These are phyloP conservation scores for Piscicola geometra DNA, from an alignment of 2,888 invertebrate genomes.

Conservation along the genomic window DNA sequence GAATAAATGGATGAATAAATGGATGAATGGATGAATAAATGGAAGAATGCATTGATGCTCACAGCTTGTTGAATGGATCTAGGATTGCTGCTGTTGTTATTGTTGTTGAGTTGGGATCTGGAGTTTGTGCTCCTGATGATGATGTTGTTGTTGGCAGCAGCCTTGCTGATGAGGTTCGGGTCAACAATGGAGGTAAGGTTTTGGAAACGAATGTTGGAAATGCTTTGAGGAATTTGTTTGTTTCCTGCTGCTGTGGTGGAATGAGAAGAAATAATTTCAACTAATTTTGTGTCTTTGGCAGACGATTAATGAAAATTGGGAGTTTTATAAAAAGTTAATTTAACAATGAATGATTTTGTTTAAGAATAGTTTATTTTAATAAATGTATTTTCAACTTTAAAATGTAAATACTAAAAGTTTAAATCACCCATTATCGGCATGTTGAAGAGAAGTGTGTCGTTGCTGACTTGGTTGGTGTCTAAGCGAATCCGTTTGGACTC, in stretches of 20 bases:
- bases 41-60: background rate
- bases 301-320: background rate
- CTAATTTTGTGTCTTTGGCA: background rate
- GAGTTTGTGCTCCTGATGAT: background rate
- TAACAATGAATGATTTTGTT: too few relatives aligned
- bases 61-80: background rate
- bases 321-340: too few relatives aligned
- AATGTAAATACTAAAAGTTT: too few relatives aligned
- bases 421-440: background rate
- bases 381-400: too few relatives aligned
- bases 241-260: background rate
- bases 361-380: too few relatives aligned
- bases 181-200: background rate
- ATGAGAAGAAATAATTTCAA: background rate
- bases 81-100: too few relatives aligned
- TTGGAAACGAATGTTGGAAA: background rate
- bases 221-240: background rate
- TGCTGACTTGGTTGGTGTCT: constrained; percentile 4
- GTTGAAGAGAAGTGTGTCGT: constrained; percentile 14
- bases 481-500: constrained; percentile 23
- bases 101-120: background rate
- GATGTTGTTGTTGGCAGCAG: background rate
- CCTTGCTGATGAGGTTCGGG: background rate
- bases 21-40: background rate
- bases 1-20: too few relatives aligned